A percentile compares a stretch with the other conserved stretches of the same genome.
Evolutionary conservation across 2,113 vertebrate genomes (phyloP).

Genomic region (Anseranas semipalmata): DNA sequence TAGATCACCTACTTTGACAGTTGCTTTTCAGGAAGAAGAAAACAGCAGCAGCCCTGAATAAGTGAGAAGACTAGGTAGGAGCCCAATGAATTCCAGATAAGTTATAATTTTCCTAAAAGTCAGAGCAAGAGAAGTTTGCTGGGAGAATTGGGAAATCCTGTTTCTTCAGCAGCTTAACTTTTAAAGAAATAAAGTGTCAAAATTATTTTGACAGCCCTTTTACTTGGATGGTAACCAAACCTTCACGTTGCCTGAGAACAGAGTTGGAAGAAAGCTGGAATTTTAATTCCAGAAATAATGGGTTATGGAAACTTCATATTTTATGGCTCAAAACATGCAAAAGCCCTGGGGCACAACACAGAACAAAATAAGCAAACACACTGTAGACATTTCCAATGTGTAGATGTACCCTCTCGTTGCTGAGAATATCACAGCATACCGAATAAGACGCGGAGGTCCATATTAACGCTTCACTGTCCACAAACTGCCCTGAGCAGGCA

Average conservation of each 20-base stretch:
- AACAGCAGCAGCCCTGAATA: background rate
- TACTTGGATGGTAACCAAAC: background rate
- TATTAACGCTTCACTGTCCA: background rate
- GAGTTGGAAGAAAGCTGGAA: background rate
- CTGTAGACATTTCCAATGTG: background rate
- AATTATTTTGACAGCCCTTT: conserved; percentile 18
- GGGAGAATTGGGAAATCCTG: background rate
- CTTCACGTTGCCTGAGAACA: background rate
- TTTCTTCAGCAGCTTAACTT: conserved; percentile 23
- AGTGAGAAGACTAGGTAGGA: background rate
- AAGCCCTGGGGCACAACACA: background rate
- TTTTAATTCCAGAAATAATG: background rate
- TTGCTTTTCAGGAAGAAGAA: background rate
- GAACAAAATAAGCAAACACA: background rate
- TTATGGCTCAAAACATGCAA: background rate
- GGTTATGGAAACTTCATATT: background rate
- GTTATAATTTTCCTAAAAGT: background rate
- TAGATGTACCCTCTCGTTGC: background rate
- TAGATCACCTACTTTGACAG: background rate
- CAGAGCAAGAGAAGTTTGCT: background rate
- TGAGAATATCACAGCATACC: fast-evolving
- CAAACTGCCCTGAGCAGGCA: background rate
- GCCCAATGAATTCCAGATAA: background rate
- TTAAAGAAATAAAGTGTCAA: background rate
- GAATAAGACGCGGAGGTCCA: background rate